Conservation (phyloP, 2,888 invertebrate genomes). For the Linhomoeus sp. region DNA sequence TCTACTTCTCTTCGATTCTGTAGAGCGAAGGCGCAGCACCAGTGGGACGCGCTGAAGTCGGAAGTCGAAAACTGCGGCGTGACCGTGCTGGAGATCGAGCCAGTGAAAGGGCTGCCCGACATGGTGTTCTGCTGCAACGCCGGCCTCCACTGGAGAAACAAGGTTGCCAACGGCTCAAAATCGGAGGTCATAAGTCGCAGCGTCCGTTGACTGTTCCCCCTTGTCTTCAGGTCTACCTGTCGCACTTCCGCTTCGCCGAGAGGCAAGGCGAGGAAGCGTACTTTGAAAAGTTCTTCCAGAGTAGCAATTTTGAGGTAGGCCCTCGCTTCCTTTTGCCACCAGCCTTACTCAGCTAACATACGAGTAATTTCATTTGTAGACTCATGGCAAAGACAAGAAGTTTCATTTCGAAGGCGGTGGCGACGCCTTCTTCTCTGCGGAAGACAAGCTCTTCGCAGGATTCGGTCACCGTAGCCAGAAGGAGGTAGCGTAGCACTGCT, state of each 20-base stretch:
- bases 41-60: conserved; percentile 19
- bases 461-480: conserved; percentile 19
- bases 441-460: conserved; percentile 22
- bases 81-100: conserved; percentile 21
- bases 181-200: too few relatives aligned
- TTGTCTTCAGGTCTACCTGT: conserved; percentile 13
- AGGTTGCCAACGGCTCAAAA: too few relatives aligned
- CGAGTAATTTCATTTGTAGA: too few relatives aligned
- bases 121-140: conserved; percentile 27
- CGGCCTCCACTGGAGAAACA: conserved; percentile 19
- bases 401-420: conserved; percentile 22
- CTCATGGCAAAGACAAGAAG: background rate
- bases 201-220: too few relatives aligned
- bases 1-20: too few relatives aligned
- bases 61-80: conserved; percentile 21
- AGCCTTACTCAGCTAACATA: too few relatives aligned
- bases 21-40: conserved; percentile 12
- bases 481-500: conserved; percentile 9
- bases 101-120: conserved; percentile 19
- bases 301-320: conserved; percentile 16
- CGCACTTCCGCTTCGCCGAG: conserved; percentile 22
- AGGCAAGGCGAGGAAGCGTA: conserved; percentile 21
- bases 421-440: conserved; percentile 22
- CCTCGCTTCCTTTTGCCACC: too few relatives aligned
- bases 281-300: conserved; percentile 22